Evolutionary conservation across 2,888 invertebrate genomes (phyloP), one percentile per base, ranked within the genome.

Genomic region (Dryocosmus kuriphilus): DNA sequence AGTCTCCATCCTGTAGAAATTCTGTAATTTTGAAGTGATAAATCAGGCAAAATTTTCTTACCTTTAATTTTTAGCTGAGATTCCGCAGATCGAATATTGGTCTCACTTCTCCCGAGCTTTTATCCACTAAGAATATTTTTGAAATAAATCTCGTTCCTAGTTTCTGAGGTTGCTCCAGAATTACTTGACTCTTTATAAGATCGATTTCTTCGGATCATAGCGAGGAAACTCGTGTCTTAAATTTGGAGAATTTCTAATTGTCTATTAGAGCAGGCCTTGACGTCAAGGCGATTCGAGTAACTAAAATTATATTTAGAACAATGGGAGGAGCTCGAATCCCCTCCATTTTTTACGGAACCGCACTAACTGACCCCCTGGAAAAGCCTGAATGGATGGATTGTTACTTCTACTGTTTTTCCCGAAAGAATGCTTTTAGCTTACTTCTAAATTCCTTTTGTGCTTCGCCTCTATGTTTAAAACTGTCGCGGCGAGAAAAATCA

Each of bases 341-440:
- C 57, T 74, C 88, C 87, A 77, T 87, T 84, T 24, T 7, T 75
- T 41, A 22, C 51, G 61, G 51, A 75, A 78, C 14, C 51, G 3
- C 11, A 9, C 16, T 1, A 79, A 38, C 55, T 62, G 77, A 41
- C 79, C 77, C 46, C 80, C 78, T 65, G 11, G 22, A 41, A 80
- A 80, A 8, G 60, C 30, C 41, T 8, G 51, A 16, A n/a, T n/a
- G n/a, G n/a, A n/a, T n/a, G n/a, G n/a, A n/a, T n/a, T n/a, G n/a
- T n/a, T n/a, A n/a, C n/a, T n/a, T n/a, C n/a, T n/a, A n/a, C n/a
- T n/a, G n/a, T n/a, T n/a, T n/a, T n/a, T n/a, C 9, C 9, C 38
- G 5, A 9, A 38, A 38, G 38, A 38, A 5, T 38, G n/a, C n/a
- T n/a, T n/a, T n/a, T n/a, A n/a, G n/a, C n/a, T n/a, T n/a, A n/a